Percentiles rank a stretch among this genome's conserved stretches.
phyloP scores from a whole-genome alignment of 2,113 vertebrate genomes.

The Gasterosteus aculeatus region DNA sequence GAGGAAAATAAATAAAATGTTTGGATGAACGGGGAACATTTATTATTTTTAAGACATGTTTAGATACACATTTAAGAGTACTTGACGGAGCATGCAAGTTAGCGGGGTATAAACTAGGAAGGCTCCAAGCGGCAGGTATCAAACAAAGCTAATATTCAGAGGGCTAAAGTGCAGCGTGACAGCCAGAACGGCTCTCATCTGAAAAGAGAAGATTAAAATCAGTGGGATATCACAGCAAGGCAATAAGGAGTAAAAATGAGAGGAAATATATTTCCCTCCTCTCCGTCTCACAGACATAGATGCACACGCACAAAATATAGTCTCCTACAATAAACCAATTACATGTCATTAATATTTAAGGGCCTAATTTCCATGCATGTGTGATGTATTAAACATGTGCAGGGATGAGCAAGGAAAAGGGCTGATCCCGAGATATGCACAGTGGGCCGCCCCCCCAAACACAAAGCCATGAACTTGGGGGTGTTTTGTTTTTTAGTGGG shows the following conservation, averaged over 20 bases:
- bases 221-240: constrained; percentile 82
- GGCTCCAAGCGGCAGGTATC: constrained; percentile 73
- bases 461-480: constrained; percentile 72
- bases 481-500: constrained; percentile 79
- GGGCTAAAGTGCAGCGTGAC: constrained; percentile 74
- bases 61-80: constrained; percentile 61
- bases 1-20: constrained; percentile 43
- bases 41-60: constrained; percentile 65
- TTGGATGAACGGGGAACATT: constrained; percentile 55
- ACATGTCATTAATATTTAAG: constrained; percentile 85
- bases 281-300: constrained; percentile 39
- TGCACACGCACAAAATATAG: constrained; percentile 65
- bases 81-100: constrained; percentile 72
- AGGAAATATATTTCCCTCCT: constrained; percentile 52
- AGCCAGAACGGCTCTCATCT: constrained; percentile 82
- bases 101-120: constrained; percentile 67
- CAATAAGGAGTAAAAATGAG: constrained; percentile 75
- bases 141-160: constrained; percentile 77
- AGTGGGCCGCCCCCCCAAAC: constrained; percentile 65
- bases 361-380: constrained; percentile 77
- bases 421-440: constrained; percentile 73
- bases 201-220: constrained; percentile 86
- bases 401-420: constrained; percentile 69
- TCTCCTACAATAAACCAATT: constrained; percentile 84
- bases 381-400: constrained; percentile 79